phyloP scores from a whole-genome alignment of 2,888 invertebrate species.

The Biston betularia region DNA sequence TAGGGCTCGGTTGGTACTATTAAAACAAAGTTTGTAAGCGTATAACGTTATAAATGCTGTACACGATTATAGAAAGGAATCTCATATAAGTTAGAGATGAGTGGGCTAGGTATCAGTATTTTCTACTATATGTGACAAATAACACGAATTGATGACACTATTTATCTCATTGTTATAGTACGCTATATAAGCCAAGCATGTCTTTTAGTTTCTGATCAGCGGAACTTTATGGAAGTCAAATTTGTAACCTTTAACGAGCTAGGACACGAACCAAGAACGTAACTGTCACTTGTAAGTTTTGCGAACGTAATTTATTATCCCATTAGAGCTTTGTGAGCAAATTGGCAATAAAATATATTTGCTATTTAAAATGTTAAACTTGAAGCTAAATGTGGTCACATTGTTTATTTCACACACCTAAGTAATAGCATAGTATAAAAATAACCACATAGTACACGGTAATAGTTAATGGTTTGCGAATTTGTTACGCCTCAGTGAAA shows the following conservation, averaged over 20 bases:
- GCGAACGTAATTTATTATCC: slow-evolving; percentile 36
- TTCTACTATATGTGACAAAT: too few relatives aligned
- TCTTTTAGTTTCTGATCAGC: slow-evolving; percentile 3
- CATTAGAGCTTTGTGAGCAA: slow-evolving; percentile 22
- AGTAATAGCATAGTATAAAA: too few relatives aligned
- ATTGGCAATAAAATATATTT: slow-evolving; percentile 32
- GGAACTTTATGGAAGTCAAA: slow-evolving; percentile 14
- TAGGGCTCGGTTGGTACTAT: too few relatives aligned
- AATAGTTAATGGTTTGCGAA: slow-evolving; percentile 36
- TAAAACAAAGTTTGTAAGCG: too few relatives aligned
- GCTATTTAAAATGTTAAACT: slow-evolving; percentile 19
- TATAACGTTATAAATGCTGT: too few relatives aligned
- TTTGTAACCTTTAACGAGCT: slow-evolving; percentile 28
- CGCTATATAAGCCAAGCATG: background rate
- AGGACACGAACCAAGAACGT: slow-evolving; percentile 28
- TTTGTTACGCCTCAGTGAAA: slow-evolving; percentile 60
- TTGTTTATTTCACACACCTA: slow-evolving; percentile 35
- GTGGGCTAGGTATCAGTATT: too few relatives aligned
- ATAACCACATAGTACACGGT: slow-evolving; percentile 12
- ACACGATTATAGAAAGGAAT: too few relatives aligned
- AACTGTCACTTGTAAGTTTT: slow-evolving; percentile 36
- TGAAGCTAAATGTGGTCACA: slow-evolving; percentile 12
- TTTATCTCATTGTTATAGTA: too few relatives aligned
- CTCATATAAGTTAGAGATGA: too few relatives aligned
- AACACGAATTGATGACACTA: too few relatives aligned